Percentiles rank a stretch among this genome's conserved stretches.
Evolutionary conservation across 2,888 invertebrate species (phyloP).

Genomic region (Eutolmus rufibarbis): DNA sequence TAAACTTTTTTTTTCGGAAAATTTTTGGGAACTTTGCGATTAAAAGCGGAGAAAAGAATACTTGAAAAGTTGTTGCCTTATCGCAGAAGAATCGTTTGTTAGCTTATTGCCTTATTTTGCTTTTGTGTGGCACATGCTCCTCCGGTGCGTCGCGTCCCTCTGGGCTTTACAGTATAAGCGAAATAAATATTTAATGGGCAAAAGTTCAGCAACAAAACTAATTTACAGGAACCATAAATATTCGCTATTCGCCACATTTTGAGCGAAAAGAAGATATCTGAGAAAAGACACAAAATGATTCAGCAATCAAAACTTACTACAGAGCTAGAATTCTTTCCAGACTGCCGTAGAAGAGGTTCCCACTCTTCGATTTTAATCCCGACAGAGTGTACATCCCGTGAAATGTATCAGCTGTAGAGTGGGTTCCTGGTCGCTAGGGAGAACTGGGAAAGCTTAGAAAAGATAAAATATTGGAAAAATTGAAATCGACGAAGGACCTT

Average conservation of each 20-base stretch:
- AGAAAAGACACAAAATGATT: background rate
- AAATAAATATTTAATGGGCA: constrained; percentile 21
- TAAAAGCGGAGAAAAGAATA: background rate
- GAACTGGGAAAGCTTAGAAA: background rate
- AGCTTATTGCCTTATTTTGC: background rate
- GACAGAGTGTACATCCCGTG: background rate
- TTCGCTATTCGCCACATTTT: constrained; percentile 18
- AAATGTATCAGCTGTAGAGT: background rate
- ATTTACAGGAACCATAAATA: constrained; percentile 32
- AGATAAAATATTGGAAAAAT: constrained; percentile 13
- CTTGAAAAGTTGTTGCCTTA: constrained; percentile 6
- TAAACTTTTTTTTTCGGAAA: constrained; percentile 9
- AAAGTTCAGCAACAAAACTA: constrained; percentile 33
- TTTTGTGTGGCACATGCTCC: background rate
- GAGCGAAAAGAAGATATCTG: background rate
- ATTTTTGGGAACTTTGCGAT: background rate
- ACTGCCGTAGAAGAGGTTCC: background rate
- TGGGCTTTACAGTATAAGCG: background rate
- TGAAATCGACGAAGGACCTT: background rate
- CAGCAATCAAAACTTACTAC: background rate
- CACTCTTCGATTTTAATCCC: constrained; percentile 10
- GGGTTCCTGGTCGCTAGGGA: background rate
- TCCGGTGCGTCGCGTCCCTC: background rate
- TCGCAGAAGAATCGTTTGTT: background rate
- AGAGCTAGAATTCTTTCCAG: background rate